Percentiles rank a stretch among this genome's conserved stretches.
Evolutionary conservation across 2,888 invertebrate species (phyloP).

Genomic region (Sesia apiformis): DNA sequence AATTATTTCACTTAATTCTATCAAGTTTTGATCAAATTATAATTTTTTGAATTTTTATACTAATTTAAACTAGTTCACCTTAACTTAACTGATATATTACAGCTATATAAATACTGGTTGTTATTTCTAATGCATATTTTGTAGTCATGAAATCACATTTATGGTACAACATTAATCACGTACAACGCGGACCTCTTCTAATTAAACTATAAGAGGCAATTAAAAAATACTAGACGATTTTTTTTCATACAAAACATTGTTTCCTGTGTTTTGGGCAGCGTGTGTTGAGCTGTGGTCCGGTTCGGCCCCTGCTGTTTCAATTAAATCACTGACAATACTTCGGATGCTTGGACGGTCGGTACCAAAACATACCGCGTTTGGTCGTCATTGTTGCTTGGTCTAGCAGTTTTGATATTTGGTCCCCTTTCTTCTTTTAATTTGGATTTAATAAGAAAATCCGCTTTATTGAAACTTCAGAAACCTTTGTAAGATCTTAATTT

Average conservation of each 20-base stretch:
- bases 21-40: too few relatives aligned
- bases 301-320: slow-evolving; percentile 69
- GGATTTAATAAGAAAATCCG: not conserved
- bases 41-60: too few relatives aligned
- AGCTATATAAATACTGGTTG: too few relatives aligned
- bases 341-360: slow-evolving; percentile 55
- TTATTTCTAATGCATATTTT: too few relatives aligned
- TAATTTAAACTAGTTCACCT: too few relatives aligned
- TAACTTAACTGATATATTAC: too few relatives aligned
- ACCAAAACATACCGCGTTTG: slow-evolving; percentile 54
- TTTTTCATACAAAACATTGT: slow-evolving; percentile 67
- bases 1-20: too few relatives aligned
- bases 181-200: slow-evolving; percentile 37
- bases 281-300: slow-evolving; percentile 33
- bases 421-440: not conserved
- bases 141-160: too few relatives aligned
- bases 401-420: slow-evolving; percentile 32
- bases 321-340: slow-evolving; percentile 72
- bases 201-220: slow-evolving; percentile 65
- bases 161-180: slow-evolving; percentile 45
- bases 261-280: slow-evolving; percentile 42
- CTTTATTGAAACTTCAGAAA: too few relatives aligned
- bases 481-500: too few relatives aligned
- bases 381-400: slow-evolving; percentile 19
- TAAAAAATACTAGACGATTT: slow-evolving; percentile 54